These are phyloP conservation scores for Poeciliopsis infans DNA, from an alignment of 2,797 vertebrate species.

Conservation along the genomic window DNA sequence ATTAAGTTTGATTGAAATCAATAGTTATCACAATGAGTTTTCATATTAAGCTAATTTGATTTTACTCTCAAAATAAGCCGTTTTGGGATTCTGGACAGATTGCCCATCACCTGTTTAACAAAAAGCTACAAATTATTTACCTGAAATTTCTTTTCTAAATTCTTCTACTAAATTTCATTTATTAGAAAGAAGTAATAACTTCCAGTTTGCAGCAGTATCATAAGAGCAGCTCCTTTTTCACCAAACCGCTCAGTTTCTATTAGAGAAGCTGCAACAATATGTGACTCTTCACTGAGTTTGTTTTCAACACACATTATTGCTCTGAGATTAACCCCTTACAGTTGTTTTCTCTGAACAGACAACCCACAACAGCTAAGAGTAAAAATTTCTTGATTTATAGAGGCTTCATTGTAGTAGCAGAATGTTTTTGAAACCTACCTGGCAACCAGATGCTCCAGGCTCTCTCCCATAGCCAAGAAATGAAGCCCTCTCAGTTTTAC, in stretches of 20 bases:
- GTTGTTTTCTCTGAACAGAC: background rate
- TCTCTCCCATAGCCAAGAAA: constrained; percentile 87
- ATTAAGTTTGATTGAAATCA: background rate
- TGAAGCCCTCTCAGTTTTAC: constrained; percentile 76
- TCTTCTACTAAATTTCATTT: background rate
- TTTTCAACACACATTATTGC: background rate
- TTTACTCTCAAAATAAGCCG: background rate
- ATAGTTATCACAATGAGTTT: background rate
- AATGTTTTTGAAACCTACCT: constrained; percentile 81
- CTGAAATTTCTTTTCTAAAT: background rate
- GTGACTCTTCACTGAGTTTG: background rate
- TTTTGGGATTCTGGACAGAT: background rate
- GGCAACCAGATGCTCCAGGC: constrained; percentile 87
- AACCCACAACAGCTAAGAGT: background rate
- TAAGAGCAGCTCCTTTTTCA: background rate
- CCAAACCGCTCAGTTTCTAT: background rate
- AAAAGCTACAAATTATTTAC: background rate
- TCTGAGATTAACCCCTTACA: background rate
- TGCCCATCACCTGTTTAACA: background rate
- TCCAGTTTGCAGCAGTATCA: background rate
- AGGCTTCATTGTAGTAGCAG: background rate
- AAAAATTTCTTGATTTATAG: background rate
- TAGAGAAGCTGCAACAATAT: background rate
- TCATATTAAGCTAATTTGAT: background rate
- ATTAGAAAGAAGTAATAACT: background rate